Base-by-base conservation (phyloP, 64 coral and sea anemone genomes). In the Pocillopora damicornis region DNA sequence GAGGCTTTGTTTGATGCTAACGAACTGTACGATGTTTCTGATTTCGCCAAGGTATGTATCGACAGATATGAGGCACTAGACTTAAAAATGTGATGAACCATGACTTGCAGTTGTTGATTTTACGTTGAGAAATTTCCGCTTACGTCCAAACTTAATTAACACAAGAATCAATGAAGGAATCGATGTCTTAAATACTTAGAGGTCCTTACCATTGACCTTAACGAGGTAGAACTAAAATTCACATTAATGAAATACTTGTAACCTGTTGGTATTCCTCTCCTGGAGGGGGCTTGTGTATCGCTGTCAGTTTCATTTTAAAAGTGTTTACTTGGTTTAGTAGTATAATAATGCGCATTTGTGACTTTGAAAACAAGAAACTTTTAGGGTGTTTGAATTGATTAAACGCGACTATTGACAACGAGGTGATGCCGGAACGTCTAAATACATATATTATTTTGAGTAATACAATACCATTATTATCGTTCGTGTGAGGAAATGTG, bases 11-110 rank as follows among this genome's bases (percentile, higher is more conserved):
- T 99, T 58, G 93, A 99, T 93, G 93, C 90, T 12, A 89, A 81
- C 51, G 97, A 94, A 61, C 75, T 99, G 16, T 99, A 88, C 74
- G 97, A 99, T 79, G 97, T 99, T 26, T 99, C 97, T 20, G 97
- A 99, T 59, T 99, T 99, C 63, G 94, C 84, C 5, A 99, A 99
- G 93, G 97, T 99, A 90, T 63, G 60, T 35, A 25, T 73, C 51
- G 37, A n/a, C 37, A 9, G 11, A 63, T 63, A 15, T 63, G 12
- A 17, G 12, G 12, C 61, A 22, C 17, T 67, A 16, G 16, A 67
- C 42, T 51, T 7, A 51, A 51, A 51, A 51, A 51, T 30, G 7
- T 51, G 42, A 30, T 51, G 42, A 51, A 51, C 42, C 42, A 51
- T 51, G 7, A 51, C 42, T 51, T 51, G 30, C 42, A 51, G 42